These are phyloP conservation scores for Chamaetylas fuelleborni DNA, from an alignment of 2,113 vertebrate species.

Conservation along the genomic window DNA sequence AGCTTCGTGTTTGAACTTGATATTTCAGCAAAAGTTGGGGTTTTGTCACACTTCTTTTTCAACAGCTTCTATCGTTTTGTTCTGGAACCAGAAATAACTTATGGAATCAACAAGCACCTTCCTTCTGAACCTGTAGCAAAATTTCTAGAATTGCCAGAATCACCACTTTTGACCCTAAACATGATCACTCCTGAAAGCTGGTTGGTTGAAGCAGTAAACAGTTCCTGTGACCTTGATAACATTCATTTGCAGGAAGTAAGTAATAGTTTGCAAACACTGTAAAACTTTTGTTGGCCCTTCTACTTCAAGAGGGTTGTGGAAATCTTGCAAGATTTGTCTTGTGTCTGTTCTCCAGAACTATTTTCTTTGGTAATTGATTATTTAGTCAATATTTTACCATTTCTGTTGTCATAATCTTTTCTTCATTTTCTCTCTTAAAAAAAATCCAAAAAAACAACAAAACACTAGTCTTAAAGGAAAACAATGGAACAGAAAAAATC, in stretches of 20 bases:
- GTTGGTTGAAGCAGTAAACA: constrained; percentile 90
- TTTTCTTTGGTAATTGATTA: not conserved
- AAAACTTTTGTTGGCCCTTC: not conserved
- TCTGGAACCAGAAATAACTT: constrained; percentile 85
- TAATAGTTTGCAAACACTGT: not conserved
- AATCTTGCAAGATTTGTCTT: not conserved
- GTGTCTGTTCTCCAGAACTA: not conserved
- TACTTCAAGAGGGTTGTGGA: not conserved
- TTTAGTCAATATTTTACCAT: not conserved
- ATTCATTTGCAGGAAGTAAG: constrained; percentile 91
- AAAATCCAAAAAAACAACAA: not conserved
- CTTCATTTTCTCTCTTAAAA: not conserved
- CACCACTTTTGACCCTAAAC: constrained; percentile 89
- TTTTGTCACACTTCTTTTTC: not conserved
- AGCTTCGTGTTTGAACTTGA: not conserved
- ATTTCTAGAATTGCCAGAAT: constrained; percentile 91
- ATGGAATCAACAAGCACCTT: constrained; percentile 74
- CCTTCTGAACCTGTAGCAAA: constrained; percentile 84
- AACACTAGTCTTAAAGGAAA: not conserved
- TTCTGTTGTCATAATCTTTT: not conserved
- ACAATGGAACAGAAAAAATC: not conserved
- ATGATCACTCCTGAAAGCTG: constrained; percentile 96
- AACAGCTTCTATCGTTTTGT: constrained; percentile 94
- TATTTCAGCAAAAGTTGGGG: not conserved
- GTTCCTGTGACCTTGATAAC: constrained; percentile 93